Conservation (phyloP, 2,888 invertebrate genomes). For the Cabera pusaria region DNA sequence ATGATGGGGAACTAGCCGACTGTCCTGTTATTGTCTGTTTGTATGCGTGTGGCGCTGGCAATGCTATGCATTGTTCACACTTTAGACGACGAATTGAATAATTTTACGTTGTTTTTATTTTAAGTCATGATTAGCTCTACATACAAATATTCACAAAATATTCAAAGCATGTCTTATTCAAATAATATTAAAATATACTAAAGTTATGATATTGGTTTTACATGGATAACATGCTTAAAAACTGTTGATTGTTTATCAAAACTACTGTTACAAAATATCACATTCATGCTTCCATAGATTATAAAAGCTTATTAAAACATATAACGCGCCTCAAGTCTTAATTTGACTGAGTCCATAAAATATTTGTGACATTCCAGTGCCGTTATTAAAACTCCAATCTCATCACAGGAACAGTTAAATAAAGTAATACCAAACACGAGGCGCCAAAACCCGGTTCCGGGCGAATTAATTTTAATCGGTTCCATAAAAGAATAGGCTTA, state of each 20-base stretch:
- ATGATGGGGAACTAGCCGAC: conserved; percentile 72
- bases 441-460: conserved; percentile 33
- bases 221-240: too few relatives aligned
- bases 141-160: too few relatives aligned
- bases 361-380: not conserved
- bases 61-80: too few relatives aligned
- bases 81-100: conserved; percentile 40
- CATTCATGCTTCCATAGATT: too few relatives aligned
- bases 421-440: conserved; percentile 25
- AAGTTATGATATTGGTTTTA: too few relatives aligned
- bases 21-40: conserved; percentile 52
- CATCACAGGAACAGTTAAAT: conserved; percentile 22
- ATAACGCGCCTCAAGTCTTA: too few relatives aligned
- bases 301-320: too few relatives aligned
- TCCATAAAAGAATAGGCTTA: conserved; percentile 53
- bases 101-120: conserved; percentile 18
- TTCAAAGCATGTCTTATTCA: too few relatives aligned
- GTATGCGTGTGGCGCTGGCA: conserved; percentile 52
- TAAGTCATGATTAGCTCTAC: too few relatives aligned
- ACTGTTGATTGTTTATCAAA: too few relatives aligned
- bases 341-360: not conserved
- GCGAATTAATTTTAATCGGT: conserved; percentile 44
- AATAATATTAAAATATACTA: too few relatives aligned
- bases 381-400: conserved; percentile 9
- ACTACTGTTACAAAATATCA: too few relatives aligned